Conservation (phyloP, 2,888 invertebrate genomes). For the Julus scanicus region DNA sequence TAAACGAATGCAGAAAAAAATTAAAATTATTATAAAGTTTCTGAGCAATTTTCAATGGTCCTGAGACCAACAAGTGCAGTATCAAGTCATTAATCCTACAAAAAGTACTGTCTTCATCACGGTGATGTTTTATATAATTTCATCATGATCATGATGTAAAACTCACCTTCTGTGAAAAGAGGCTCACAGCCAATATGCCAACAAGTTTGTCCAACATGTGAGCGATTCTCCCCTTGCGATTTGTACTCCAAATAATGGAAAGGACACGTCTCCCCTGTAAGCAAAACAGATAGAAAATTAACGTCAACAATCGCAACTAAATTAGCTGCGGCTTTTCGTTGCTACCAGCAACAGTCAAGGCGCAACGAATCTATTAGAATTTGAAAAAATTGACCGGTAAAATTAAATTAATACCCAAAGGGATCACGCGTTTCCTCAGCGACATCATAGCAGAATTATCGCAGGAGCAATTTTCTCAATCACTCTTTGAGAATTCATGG, state of each 20-base stretch:
- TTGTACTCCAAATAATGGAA: conserved; percentile 65
- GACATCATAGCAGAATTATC: no score
- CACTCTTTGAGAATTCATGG: no score
- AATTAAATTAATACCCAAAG: not conserved
- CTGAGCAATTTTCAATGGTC: no score
- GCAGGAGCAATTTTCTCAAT: no score
- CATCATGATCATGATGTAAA: not conserved
- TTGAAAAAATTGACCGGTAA: not conserved
- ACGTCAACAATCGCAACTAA: not conserved
- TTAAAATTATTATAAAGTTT: no score
- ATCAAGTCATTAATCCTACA: no score
- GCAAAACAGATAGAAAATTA: conserved; percentile 55
- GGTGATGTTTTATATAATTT: no score
- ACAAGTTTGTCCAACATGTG: conserved; percentile 64
- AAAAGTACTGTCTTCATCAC: no score
- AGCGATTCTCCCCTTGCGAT: conserved; percentile 65
- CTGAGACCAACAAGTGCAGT: no score
- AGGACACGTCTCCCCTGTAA: conserved; percentile 63
- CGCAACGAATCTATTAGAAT: not conserved
- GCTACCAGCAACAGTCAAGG: not conserved
- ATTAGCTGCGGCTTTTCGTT: not conserved
- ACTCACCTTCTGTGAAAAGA: conserved; percentile 64
- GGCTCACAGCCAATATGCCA: conserved; percentile 65
- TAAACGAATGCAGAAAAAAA: no score
- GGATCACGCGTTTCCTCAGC: not conserved